Conservation (phyloP, 1,140 invertebrate genomes). For the Hylyphantes graminicola region DNA sequence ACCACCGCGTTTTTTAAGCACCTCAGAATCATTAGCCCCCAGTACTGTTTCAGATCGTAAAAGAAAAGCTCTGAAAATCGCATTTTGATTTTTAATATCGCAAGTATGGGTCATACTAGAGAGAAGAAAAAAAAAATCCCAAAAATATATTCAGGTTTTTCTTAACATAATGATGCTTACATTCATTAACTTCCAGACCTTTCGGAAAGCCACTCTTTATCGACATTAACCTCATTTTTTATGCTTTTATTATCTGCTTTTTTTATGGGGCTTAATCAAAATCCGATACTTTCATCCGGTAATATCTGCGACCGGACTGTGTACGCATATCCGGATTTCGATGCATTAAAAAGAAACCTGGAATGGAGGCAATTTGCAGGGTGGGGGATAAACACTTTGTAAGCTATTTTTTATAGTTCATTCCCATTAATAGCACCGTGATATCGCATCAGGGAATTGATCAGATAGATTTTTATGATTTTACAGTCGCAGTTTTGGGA, state of each 20-base stretch:
- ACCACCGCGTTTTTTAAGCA: background rate
- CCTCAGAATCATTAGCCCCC: constrained; percentile 31
- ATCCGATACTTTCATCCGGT: constrained; percentile 50
- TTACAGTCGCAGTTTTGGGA: too few species aligned
- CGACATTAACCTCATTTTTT: constrained; percentile 46
- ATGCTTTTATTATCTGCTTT: constrained; percentile 29
- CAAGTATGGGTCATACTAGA: background rate
- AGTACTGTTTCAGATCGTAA: constrained; percentile 2
- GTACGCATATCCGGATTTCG: constrained; percentile 6
- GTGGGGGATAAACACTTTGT: constrained; percentile 11
- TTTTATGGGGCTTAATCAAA: constrained; percentile 52
- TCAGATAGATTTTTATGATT: too few species aligned
- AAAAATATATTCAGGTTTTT: constrained; percentile 51
- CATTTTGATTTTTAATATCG: constrained; percentile 44
- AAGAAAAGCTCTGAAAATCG: constrained; percentile 40
- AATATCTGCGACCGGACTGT: constrained; percentile 34
- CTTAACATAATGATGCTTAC: constrained; percentile 49
- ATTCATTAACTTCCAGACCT: constrained; percentile 41
- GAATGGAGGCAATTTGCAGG: constrained; percentile 31
- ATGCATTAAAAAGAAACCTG: constrained; percentile 18
- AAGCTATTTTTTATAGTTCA: constrained; percentile 25
- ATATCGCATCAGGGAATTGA: too few species aligned
- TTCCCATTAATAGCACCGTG: background rate
- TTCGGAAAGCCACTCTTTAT: constrained; percentile 10
- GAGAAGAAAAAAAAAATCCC: background rate